A percentile compares a stretch with the other conserved stretches of the same genome.
phyloP scores from a whole-genome alignment of 2,888 invertebrate genomes.

The Hyposoter dolosus region DNA sequence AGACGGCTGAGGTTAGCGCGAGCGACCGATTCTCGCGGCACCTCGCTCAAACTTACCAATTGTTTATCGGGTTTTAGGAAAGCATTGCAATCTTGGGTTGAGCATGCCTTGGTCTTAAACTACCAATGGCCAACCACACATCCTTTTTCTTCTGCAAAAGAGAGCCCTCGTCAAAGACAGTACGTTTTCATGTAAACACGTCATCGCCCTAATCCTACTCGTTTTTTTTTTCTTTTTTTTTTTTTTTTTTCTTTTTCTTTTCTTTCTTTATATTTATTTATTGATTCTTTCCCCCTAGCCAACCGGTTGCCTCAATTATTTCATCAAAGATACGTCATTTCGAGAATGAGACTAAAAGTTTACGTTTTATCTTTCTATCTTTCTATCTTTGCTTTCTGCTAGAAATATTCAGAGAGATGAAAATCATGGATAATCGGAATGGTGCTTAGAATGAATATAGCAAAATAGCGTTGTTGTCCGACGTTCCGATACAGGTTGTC shows the following conservation, averaged over 20 bases:
- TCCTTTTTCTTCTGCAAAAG: slow-evolving; percentile 85
- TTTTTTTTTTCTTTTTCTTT: no score
- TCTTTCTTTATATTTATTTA: no score
- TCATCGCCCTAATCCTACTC: slow-evolving; percentile 79
- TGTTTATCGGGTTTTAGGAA: slow-evolving; percentile 84
- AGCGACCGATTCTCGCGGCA: slow-evolving; percentile 77
- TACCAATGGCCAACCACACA: slow-evolving; percentile 85
- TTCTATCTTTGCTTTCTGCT: neutral
- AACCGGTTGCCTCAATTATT: no score
- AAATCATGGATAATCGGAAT: neutral
- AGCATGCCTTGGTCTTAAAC: slow-evolving; percentile 84
- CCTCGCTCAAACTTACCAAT: slow-evolving; percentile 84
- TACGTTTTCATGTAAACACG: slow-evolving; percentile 82
- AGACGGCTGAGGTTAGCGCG: slow-evolving; percentile 79
- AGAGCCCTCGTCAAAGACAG: slow-evolving; percentile 84
- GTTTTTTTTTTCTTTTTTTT: neutral
- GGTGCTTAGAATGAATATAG: neutral
- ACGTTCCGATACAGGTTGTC: neutral
- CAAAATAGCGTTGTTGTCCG: neutral
- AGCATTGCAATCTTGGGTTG: slow-evolving; percentile 84
- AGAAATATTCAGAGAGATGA: slow-evolving; percentile 51
- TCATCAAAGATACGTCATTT: no score
- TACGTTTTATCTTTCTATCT: no score
- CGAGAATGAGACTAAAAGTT: no score
- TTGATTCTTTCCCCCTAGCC: no score